Base-by-base conservation (phyloP, 2,113 vertebrate species). In the Syngnathus floridae region DNA sequence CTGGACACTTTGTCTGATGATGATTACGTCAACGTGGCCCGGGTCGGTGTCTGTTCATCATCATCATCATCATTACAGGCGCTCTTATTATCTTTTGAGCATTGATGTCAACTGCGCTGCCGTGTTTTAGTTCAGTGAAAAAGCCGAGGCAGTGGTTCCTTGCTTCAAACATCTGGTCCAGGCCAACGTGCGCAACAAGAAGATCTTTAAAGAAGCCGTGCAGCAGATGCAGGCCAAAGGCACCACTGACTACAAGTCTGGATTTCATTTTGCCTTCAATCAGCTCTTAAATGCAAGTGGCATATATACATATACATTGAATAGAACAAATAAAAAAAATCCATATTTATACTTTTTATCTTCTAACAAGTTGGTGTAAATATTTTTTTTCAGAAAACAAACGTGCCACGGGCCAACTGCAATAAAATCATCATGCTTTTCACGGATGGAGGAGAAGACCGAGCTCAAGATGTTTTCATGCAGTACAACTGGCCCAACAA, bases 371-470 rank as follows among this genome's bases (percentile, higher is more conserved):
- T 6, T 70, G 37, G 43, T 21, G 40, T 52, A 11, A 64, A 26
- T 45, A 5, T 17, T 54, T 4, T 37, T n/a, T 21, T 19, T 64
- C 80, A 76, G 43, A 91, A 96, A 86, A 95, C 94, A 77, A 95
- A 96, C 75, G 93, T 98, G 78, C 95, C 94, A 0, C 92, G 97
- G 46, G 96, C 96, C 54, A 95, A 98, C 90, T 99, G 97, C 86
- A 99, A 99, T 85, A 98, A 98, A 89, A 96, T 99, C 88, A 98
- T 99, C 82, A 99, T 99, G 97, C 91, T 99, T 89, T 99, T 99
- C 84, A 99, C 97, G 0, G 97, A 99, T 0, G 97, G 97, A 0
- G 97, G 97, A 0, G 97, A 99, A 81, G 97, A 99, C 76, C 90
- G 97, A 0, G 97, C 97, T 51, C 97, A 98, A 87, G 96, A 99